Percentiles rank a stretch among this genome's conserved stretches.
phyloP scores from a whole-genome alignment of 2,113 vertebrate genomes.

The Nyctereutes procyonoides region DNA sequence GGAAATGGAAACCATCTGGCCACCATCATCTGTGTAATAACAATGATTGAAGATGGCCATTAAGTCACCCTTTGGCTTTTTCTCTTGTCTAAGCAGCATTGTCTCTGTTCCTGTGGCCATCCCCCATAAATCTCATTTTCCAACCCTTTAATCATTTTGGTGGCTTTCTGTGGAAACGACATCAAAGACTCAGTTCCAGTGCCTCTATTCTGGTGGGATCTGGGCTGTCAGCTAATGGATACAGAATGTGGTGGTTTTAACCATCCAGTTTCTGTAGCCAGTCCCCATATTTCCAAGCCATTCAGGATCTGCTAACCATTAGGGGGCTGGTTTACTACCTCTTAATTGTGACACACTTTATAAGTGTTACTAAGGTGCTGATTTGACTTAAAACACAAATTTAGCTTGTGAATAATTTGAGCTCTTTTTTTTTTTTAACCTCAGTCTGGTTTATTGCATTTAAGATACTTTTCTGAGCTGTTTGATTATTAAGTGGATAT shows the following conservation, averaged over 20 bases:
- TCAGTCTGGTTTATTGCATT: slow-evolving; percentile 55
- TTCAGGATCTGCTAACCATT: slow-evolving; percentile 62
- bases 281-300: slow-evolving; percentile 72
- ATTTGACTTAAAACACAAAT: slow-evolving; percentile 69
- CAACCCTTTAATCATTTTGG: slow-evolving; percentile 81
- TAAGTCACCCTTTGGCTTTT: slow-evolving; percentile 73
- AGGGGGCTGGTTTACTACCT: slow-evolving; percentile 73
- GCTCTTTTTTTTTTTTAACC: not conserved
- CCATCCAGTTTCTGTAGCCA: slow-evolving; percentile 75
- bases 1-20: slow-evolving; percentile 77
- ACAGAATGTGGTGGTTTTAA: slow-evolving; percentile 82
- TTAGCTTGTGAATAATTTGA: not conserved
- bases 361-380: slow-evolving; percentile 74
- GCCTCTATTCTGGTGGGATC: slow-evolving; percentile 81
- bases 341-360: slow-evolving; percentile 57
- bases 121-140: slow-evolving; percentile 78
- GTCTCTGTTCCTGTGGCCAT: slow-evolving; percentile 74
- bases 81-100: slow-evolving; percentile 77
- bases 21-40: slow-evolving; percentile 72
- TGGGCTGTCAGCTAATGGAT: slow-evolving; percentile 80
- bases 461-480: slow-evolving; percentile 49
- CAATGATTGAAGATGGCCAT: slow-evolving; percentile 75
- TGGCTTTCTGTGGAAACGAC: slow-evolving; percentile 78
- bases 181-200: slow-evolving; percentile 79
- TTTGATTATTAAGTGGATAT: slow-evolving; percentile 21